A percentile compares a stretch with the other conserved stretches of the same genome.
Conservation (phyloP, 2,888 invertebrate genomes). For the Aelia acuminata region DNA sequence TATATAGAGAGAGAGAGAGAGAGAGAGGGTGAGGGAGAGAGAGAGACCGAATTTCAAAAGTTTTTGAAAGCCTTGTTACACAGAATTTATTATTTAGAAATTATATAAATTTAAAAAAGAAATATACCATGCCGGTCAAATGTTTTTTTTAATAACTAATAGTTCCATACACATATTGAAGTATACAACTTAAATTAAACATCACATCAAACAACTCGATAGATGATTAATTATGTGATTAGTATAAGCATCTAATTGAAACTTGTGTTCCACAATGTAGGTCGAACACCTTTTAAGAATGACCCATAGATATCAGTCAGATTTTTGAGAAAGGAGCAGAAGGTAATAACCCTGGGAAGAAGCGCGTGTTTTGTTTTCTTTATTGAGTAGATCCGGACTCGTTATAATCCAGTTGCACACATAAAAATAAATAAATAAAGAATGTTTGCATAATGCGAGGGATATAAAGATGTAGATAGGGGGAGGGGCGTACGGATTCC, state of each 20-base stretch:
- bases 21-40: too few species aligned
- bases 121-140: too few species aligned
- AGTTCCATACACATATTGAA: too few species aligned
- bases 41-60: too few species aligned
- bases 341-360: not conserved
- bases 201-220: not conserved
- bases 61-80: too few species aligned
- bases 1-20: too few species aligned
- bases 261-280: not conserved
- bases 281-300: not conserved
- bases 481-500: slow-evolving; percentile 29
- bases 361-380: not conserved
- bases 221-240: not conserved
- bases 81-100: too few species aligned
- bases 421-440: slow-evolving; percentile 48
- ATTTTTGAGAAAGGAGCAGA: not conserved
- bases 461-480: slow-evolving; percentile 22
- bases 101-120: too few species aligned
- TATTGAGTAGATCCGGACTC: not conserved
- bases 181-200: too few species aligned
- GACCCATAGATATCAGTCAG: not conserved
- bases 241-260: not conserved
- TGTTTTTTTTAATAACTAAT: too few species aligned
- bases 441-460: slow-evolving; percentile 44
- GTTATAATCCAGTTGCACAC: not conserved